Evolutionary conservation across 2,113 vertebrate genomes (phyloP), one percentile per base, ranked within the genome.

Genomic region (Pseudopodoces humilis): DNA sequence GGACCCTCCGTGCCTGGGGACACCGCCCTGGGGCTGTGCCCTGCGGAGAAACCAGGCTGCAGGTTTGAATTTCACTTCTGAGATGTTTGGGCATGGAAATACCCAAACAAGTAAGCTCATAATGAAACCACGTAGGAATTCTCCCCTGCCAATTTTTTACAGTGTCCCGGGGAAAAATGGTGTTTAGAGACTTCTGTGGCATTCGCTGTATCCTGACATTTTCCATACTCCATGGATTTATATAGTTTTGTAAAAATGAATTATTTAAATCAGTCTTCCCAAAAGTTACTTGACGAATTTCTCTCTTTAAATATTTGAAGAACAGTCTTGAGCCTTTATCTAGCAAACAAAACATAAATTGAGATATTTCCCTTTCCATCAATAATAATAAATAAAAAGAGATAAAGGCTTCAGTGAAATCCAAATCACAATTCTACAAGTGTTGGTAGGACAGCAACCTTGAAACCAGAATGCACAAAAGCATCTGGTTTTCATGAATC

Each of bases 21-120:
- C 15, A 3, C 23, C 0, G 0, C 23, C 24, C 15, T 15, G 3
- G n/a, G 5, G 3, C 24, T 23, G 55, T 35, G 23, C 5, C 20
- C 21, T 4, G 0, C 2, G 2, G 15, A 33, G 19, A 50, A 67
- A 63, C 41, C 63, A 27, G 33, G 18, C 11, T 65, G 33, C 47
- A 69, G 46, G 9, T 15, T 60, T 37, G 44, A 46, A 52, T 39
- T 81, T 39, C 68, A 23, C 30, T 86, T 50, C 43, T 47, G 27
- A 74, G 39, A 59, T 5, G 68, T 43, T 56, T 6, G 9, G 55
- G 21, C 50, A 12, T 9, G 52, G 69, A 84, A 86, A 89, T 46
- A 74, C 43, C 44, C 56, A 15, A 30, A 6, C 7, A 1, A 3
- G 18, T n/a, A 64, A 78, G 10, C 4, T 60, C 28, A 13, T 25